These are phyloP conservation scores for Lampropteryx suffumata DNA, from an alignment of 2,888 invertebrate species.

Conservation along the genomic window DNA sequence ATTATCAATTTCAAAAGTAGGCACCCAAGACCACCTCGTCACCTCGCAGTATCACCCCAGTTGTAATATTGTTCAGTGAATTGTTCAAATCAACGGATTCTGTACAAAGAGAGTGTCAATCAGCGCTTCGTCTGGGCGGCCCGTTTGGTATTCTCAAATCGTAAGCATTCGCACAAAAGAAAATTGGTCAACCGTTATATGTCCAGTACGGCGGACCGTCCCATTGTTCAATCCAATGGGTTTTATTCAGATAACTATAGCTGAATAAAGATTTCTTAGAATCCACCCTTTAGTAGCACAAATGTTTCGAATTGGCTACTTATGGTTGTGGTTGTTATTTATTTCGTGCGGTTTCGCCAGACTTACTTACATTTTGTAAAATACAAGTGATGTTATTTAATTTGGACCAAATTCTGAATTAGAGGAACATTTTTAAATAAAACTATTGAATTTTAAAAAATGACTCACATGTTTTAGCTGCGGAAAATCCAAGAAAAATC, in stretches of 20 bases:
- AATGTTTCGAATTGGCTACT: slow-evolving; percentile 51
- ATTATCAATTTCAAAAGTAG: too few relatives aligned
- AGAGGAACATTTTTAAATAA: too few relatives aligned
- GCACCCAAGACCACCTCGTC: too few relatives aligned
- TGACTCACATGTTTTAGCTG: too few relatives aligned
- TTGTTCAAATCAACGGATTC: slow-evolving; percentile 70
- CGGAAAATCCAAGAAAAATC: too few relatives aligned
- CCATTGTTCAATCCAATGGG: slow-evolving; percentile 75
- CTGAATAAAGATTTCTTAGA: slow-evolving; percentile 47
- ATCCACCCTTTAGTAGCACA: slow-evolving; percentile 51
- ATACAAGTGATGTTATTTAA: too few relatives aligned
- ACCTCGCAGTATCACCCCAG: background rate
- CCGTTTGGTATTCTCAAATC: slow-evolving; percentile 75
- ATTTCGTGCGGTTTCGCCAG: too few relatives aligned
- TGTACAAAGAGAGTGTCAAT: slow-evolving; percentile 67
- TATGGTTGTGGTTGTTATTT: slow-evolving; percentile 44
- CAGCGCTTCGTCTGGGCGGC: slow-evolving; percentile 59
- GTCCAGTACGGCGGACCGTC: slow-evolving; percentile 71
- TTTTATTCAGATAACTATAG: slow-evolving; percentile 67
- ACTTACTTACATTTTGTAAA: too few relatives aligned
- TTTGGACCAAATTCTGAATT: too few relatives aligned
- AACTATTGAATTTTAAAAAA: too few relatives aligned
- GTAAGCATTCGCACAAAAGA: slow-evolving; percentile 76
- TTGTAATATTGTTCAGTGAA: slow-evolving; percentile 58
- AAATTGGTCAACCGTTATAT: slow-evolving; percentile 80